A percentile compares a stretch with the other conserved stretches of the same genome.
These are phyloP conservation scores for Pseudomugil gertrudae DNA, from an alignment of 2,797 vertebrate genomes.

Conservation along the genomic window DNA sequence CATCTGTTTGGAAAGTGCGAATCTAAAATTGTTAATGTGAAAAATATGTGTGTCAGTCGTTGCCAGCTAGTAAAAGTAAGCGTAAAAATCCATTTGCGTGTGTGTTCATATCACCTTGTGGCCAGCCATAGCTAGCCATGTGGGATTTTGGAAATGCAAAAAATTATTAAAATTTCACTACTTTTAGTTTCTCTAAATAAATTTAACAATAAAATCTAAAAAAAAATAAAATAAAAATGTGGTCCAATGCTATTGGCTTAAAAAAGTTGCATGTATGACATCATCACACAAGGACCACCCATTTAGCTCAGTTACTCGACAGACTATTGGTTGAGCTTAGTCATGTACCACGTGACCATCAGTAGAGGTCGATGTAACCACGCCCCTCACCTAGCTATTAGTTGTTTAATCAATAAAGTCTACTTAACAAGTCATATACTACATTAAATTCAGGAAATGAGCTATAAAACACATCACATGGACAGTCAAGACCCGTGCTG, in stretches of 20 bases:
- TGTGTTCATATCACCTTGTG: no score
- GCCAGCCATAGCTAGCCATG: constrained; percentile 36
- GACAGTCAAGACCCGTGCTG: background rate
- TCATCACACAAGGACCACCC: constrained; percentile 61
- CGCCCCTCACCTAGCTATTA: constrained; percentile 59
- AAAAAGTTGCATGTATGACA: constrained; percentile 79
- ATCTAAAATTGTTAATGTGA: background rate
- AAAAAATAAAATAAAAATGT: constrained; percentile 39
- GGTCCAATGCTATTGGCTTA: constrained; percentile 75
- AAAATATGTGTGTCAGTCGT: background rate
- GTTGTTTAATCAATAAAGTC: constrained; percentile 2
- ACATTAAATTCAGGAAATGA: constrained; percentile 32
- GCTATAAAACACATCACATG: background rate
- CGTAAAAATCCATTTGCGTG: no score
- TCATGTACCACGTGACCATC: constrained; percentile 69
- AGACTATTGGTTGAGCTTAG: constrained; percentile 50
- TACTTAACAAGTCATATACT: constrained; percentile 22
- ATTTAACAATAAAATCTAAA: constrained; percentile 3
- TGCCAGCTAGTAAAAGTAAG: background rate
- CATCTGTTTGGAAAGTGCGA: background rate
- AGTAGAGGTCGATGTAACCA: constrained; percentile 26
- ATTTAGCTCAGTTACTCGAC: constrained; percentile 80
- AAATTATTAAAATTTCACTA: no score
- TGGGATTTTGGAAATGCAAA: background rate
- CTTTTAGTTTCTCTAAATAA: no score